Percentiles rank a stretch among this genome's conserved stretches.
Evolutionary conservation across 2,888 invertebrate species (phyloP).

Genomic region (Litoditis marina): DNA sequence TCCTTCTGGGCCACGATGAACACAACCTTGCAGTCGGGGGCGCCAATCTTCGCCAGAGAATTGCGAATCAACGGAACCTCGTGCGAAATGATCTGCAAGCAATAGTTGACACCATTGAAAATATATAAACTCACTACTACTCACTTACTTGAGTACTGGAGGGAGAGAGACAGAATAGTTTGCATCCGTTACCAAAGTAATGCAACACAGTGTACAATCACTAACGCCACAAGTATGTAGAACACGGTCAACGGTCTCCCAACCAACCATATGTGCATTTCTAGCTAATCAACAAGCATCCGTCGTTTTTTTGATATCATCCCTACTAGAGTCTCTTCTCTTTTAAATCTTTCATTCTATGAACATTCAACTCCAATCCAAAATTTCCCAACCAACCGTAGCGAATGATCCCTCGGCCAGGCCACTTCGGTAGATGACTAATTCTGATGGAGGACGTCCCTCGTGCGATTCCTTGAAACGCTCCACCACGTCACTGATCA

Average conservation of each 20-base stretch:
- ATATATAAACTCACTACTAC: no score
- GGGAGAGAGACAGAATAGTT: no score
- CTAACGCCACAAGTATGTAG: no score
- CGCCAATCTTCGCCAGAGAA: slow-evolving; percentile 17
- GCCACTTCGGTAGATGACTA: slow-evolving; percentile 44
- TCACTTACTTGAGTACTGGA: no score
- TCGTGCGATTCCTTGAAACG: background rate
- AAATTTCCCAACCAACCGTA: slow-evolving; percentile 22
- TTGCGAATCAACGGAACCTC: slow-evolving; percentile 47
- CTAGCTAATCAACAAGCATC: no score
- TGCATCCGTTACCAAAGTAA: no score
- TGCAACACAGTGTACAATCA: no score
- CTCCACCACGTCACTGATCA: slow-evolving; percentile 1
- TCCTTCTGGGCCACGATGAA: slow-evolving; percentile 48
- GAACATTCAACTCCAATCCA: background rate
- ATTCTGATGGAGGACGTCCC: slow-evolving; percentile 18
- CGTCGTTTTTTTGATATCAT: no score
- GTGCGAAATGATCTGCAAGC: slow-evolving; percentile 23
- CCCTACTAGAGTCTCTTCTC: no score
- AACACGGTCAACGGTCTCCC: no score
- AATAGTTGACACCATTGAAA: background rate
- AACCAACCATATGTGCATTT: no score
- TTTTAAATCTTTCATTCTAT: background rate
- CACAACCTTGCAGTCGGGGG: slow-evolving; percentile 25
- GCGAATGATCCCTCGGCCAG: slow-evolving; percentile 36